A percentile compares a stretch with the other conserved stretches of the same genome.
phyloP scores from a whole-genome alignment of 2,797 vertebrate species.

The Micropoecilia bifurca region DNA sequence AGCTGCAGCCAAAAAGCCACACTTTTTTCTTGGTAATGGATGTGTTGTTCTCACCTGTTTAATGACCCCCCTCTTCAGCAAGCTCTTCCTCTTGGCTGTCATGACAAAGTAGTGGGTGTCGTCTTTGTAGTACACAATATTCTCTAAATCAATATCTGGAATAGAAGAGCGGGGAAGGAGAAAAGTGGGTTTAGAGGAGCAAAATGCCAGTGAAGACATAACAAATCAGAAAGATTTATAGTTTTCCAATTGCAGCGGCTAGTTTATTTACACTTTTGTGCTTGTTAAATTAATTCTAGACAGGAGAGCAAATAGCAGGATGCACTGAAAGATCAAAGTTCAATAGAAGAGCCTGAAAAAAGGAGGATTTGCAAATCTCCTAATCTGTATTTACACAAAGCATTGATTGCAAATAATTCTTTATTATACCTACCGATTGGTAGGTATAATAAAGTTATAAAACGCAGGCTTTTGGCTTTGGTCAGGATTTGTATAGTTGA shows the following conservation, averaged over 20 bases:
- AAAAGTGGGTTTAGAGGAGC: slow-evolving; percentile 8
- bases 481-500: background rate
- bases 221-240: background rate
- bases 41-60: slow-evolving; percentile 82
- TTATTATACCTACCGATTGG: background rate
- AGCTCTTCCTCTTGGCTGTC: slow-evolving; percentile 96
- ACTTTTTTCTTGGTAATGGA: slow-evolving; percentile 38
- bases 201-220: background rate
- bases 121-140: slow-evolving; percentile 98
- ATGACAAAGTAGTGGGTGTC: slow-evolving; percentile 98
- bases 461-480: background rate
- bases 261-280: background rate
- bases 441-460: background rate
- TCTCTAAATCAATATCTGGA: slow-evolving; percentile 95
- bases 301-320: background rate
- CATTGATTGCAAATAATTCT: background rate
- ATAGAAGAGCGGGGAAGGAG: slow-evolving; percentile 19
- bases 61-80: slow-evolving; percentile 91
- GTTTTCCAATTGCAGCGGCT: background rate
- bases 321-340: background rate
- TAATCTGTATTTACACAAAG: background rate
- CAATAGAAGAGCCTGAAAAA: background rate
- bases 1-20: slow-evolving; percentile 28
- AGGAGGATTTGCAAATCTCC: background rate
- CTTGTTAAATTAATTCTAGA: slow-evolving; percentile 11